These are phyloP conservation scores for Andrena praecox DNA, from an alignment of 2,888 invertebrate species.

Conservation along the genomic window DNA sequence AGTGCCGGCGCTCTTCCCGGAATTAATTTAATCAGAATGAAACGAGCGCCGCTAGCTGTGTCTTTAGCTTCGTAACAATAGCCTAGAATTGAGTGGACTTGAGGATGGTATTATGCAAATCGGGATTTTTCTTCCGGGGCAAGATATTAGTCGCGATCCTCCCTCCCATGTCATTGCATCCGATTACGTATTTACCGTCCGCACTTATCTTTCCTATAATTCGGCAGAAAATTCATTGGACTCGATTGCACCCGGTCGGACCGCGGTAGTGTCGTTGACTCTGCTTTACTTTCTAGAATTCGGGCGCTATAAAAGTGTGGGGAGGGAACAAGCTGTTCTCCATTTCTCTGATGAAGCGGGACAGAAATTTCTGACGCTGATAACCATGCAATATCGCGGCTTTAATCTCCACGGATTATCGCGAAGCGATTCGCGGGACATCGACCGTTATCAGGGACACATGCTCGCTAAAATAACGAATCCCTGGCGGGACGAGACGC, in stretches of 20 bases:
- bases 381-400: conserved; percentile 9
- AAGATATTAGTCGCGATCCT: conserved; percentile 39
- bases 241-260: not conserved
- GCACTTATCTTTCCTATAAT: not conserved
- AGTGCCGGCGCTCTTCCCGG: conserved; percentile 61
- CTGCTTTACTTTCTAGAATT: not conserved
- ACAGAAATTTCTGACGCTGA: not conserved
- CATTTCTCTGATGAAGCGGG: not conserved
- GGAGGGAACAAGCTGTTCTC: not conserved
- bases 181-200: conserved; percentile 34
- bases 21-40: conserved; percentile 76
- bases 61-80: conserved; percentile 69
- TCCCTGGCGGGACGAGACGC: not conserved
- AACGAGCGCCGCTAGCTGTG: conserved; percentile 69
- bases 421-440: conserved; percentile 30
- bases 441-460: conserved; percentile 33
- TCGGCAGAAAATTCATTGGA: not conserved
- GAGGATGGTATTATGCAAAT: conserved; percentile 66
- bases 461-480: conserved; percentile 24
- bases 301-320: not conserved
- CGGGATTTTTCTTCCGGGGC: conserved; percentile 53
- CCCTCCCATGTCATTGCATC: not conserved
- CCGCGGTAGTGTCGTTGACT: not conserved
- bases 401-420: conserved; percentile 38
- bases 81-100: conserved; percentile 62